Evolutionary conservation across 2,113 vertebrate species (phyloP).

Genomic region (Todiramphus chloris): DNA sequence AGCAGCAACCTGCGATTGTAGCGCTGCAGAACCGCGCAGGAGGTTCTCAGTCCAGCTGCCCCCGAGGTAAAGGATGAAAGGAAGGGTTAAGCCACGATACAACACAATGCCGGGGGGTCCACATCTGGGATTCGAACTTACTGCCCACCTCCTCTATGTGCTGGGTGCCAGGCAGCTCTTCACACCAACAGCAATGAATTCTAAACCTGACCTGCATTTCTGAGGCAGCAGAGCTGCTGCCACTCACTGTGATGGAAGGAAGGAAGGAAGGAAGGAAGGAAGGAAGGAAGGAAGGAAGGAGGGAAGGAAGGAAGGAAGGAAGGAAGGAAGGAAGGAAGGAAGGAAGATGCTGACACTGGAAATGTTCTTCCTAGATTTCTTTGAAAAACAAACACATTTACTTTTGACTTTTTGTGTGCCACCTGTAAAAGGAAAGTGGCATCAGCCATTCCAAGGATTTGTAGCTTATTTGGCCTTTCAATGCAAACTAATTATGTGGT

Average conservation of each 20-base stretch:
- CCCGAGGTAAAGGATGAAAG: background rate
- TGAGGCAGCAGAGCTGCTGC: background rate
- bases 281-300: background rate
- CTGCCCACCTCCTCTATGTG: background rate
- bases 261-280: background rate
- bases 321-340: too few species aligned
- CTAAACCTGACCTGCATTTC: background rate
- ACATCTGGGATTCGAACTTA: background rate
- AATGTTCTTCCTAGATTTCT: background rate
- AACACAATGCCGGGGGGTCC: background rate
- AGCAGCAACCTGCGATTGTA: rapidly evolving
- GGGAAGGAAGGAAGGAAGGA: background rate
- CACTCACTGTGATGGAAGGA: background rate
- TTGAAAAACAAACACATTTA: conserved; percentile 26
- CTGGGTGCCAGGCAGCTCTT: background rate
- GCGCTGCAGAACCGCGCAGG: background rate
- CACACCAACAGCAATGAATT: background rate
- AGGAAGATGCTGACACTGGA: background rate
- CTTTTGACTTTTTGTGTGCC: background rate
- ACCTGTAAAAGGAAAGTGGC: background rate
- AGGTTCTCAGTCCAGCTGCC: too few species aligned
- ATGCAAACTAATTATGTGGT: background rate
- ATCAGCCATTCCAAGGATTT: background rate
- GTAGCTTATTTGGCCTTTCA: background rate
- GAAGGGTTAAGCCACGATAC: too few species aligned